These are phyloP conservation scores for Drosophila demipolita DNA, from an alignment of 2,888 invertebrate species.

Conservation along the genomic window DNA sequence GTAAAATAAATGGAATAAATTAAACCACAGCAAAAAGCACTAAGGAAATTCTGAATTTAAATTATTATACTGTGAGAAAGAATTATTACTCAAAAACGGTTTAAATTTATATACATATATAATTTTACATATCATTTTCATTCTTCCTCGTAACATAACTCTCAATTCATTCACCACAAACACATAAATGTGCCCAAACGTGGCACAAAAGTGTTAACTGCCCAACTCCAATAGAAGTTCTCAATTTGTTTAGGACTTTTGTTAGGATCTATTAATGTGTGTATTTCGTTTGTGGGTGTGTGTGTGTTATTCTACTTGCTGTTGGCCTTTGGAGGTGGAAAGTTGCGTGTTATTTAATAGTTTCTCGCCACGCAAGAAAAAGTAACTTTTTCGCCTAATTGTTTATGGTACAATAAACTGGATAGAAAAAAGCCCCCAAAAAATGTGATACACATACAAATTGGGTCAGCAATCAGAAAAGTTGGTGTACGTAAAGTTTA, in stretches of 20 bases:
- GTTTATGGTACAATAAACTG: slow-evolving; percentile 63
- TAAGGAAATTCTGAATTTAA: slow-evolving; percentile 8
- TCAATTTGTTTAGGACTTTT: slow-evolving; percentile 45
- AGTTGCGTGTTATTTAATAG: slow-evolving; percentile 63
- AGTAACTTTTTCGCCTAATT: slow-evolving; percentile 62
- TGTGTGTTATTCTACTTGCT: neutral
- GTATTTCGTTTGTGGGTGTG: neutral
- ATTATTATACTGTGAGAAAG: neutral
- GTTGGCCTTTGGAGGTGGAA: slow-evolving; percentile 20
- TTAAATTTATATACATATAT: neutral
- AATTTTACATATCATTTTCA: neutral
- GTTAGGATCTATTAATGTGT: slow-evolving; percentile 12
- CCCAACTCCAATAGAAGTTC: slow-evolving; percentile 51
- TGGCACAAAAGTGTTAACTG: slow-evolving; percentile 54
- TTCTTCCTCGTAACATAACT: neutral
- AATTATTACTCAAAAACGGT: neutral
- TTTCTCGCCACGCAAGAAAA: slow-evolving; percentile 61
- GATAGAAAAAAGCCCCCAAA: slow-evolving; percentile 24
- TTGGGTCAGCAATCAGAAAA: slow-evolving; percentile 31
- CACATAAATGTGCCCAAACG: slow-evolving; percentile 6
- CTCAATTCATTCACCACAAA: neutral
- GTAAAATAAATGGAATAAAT: slow-evolving; percentile 28
- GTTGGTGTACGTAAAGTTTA: slow-evolving; percentile 38
- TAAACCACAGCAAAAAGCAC: slow-evolving; percentile 31
- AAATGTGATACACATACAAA: slow-evolving; percentile 23